phyloP scores from a whole-genome alignment of 1,140 invertebrate species.

The Whitmania pigra region DNA sequence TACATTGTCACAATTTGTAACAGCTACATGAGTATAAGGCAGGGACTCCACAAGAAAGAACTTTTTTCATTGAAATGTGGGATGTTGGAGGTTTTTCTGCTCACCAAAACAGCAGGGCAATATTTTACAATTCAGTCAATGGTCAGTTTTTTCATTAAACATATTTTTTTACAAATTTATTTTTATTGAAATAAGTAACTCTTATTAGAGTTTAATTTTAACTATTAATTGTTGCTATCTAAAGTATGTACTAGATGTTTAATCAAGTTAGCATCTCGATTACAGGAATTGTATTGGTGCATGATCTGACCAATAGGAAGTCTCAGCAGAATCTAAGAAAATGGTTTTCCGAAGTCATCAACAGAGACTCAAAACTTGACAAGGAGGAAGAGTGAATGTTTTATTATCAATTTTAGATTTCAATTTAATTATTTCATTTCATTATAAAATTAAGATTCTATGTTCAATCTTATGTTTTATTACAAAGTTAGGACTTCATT shows the following conservation, averaged over 20 bases:
- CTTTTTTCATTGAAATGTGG: constrained; percentile 88
- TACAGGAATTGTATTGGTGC: constrained; percentile 76
- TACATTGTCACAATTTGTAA: constrained; percentile 22
- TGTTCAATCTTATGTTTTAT: no score
- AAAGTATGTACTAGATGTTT: no score
- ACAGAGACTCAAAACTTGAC: constrained; percentile 52
- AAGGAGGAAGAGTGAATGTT: constrained; percentile 16
- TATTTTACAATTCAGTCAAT: constrained; percentile 84
- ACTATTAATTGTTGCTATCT: no score
- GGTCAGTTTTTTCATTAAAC: constrained; percentile 47
- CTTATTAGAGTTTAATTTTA: no score
- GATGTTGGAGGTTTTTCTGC: constrained; percentile 85
- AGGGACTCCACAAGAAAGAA: constrained; percentile 74
- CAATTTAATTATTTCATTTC: no score
- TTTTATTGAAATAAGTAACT: no score
- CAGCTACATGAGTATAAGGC: constrained; percentile 82
- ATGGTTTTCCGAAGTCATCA: constrained; percentile 81
- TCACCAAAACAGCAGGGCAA: constrained; percentile 74
- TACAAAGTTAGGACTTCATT: no score
- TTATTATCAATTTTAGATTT: not conserved
- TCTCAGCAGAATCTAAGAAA: constrained; percentile 81
- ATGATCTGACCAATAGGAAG: constrained; percentile 89
- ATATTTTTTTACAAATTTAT: not conserved
- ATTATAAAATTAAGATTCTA: no score
- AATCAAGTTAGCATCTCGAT: constrained; percentile 22